Percentiles rank a stretch among this genome's conserved stretches.
Evolutionary conservation across 2,797 vertebrate genomes (phyloP).

Genomic region (Streptopelia turtur): DNA sequence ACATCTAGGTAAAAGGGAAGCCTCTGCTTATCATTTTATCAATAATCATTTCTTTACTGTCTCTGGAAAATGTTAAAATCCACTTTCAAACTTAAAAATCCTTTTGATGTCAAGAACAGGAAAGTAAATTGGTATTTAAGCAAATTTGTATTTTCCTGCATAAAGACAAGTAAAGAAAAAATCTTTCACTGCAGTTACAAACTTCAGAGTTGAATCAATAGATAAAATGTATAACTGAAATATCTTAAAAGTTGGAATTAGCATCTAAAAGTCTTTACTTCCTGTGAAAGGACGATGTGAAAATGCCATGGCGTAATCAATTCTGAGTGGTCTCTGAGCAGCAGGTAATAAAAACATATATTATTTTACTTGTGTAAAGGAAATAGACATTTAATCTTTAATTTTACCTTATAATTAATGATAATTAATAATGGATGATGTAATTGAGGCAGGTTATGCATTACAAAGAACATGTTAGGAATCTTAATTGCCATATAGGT

Average conservation of each 20-base stretch:
- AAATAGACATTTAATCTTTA: not conserved
- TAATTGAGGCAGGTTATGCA: not conserved
- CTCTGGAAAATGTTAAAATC: not conserved
- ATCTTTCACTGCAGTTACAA: not conserved
- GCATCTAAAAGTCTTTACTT: not conserved
- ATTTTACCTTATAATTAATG: not conserved
- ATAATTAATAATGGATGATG: not conserved
- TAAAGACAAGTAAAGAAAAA: not conserved
- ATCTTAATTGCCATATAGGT: not conserved
- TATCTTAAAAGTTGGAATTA: not conserved
- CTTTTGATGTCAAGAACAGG: not conserved
- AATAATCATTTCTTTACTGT: not conserved
- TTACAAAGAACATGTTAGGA: not conserved
- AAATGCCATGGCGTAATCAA: not conserved
- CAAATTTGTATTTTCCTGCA: not conserved
- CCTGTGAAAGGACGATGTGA: not conserved
- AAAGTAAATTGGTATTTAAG: not conserved
- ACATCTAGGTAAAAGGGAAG: not conserved
- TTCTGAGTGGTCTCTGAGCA: not conserved
- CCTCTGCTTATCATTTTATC: not conserved
- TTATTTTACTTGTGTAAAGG: too few species aligned
- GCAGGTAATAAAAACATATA: not conserved
- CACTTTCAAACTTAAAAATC: not conserved
- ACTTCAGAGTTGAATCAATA: not conserved
- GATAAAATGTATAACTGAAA: not conserved